These are phyloP conservation scores for Anthonomus grandis DNA, from an alignment of 1,140 invertebrate genomes.

Conservation along the genomic window DNA sequence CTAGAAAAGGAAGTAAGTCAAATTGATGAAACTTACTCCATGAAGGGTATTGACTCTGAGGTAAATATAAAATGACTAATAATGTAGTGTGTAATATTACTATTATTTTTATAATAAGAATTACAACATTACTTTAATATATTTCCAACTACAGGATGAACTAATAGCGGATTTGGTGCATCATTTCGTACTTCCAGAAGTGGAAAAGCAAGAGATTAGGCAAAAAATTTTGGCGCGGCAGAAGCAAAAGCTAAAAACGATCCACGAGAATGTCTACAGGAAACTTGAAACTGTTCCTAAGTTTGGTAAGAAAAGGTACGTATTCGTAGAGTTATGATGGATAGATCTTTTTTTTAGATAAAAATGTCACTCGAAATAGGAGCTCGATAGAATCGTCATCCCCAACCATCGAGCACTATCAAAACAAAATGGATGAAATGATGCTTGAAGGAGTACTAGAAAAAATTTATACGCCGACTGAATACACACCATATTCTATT, in stretches of 20 bases:
- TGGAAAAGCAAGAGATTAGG: constrained; percentile 48
- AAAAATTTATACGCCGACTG: not conserved
- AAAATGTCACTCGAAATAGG: not conserved
- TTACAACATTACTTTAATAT: no score
- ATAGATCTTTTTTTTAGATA: not conserved
- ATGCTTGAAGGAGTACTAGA: not conserved
- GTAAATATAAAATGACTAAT: constrained; percentile 4
- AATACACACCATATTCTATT: not conserved
- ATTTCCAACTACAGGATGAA: constrained; percentile 51
- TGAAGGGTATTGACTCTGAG: constrained; percentile 11
- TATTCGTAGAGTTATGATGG: not conserved
- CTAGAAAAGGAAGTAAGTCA: constrained; percentile 54
- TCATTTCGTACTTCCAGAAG: constrained; percentile 61
- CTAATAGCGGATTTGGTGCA: constrained; percentile 60
- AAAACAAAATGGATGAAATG: constrained; percentile 3
- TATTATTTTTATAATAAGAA: no score
- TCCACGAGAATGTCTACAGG: constrained; percentile 40
- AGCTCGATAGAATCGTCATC: constrained; percentile 6
- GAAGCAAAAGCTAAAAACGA: constrained; percentile 33
- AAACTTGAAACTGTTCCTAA: constrained; percentile 37
- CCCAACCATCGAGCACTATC: constrained; percentile 15
- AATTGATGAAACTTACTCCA: constrained; percentile 35
- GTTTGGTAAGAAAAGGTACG: constrained; percentile 15
- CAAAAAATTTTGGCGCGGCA: constrained; percentile 43
- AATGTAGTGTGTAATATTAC: no score